A percentile compares a stretch with the other conserved stretches of the same genome.
These are phyloP conservation scores for Siniperca knerii DNA, from an alignment of 2,113 vertebrate genomes.

Conservation along the genomic window DNA sequence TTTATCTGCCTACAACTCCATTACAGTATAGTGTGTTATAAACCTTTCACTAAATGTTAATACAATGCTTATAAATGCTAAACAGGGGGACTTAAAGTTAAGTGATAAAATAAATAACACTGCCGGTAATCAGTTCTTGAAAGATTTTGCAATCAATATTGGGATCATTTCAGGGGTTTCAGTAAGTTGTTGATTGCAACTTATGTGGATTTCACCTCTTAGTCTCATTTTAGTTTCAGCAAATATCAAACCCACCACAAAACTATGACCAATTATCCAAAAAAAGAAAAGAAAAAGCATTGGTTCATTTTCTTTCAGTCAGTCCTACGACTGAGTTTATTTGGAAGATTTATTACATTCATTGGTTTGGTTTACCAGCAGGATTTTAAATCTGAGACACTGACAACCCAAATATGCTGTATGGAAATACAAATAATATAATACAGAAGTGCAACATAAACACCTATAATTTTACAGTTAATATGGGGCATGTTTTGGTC, in stretches of 20 bases:
- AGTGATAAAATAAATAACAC: background rate
- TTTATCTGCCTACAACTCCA: background rate
- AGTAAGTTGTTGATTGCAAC: too few species aligned
- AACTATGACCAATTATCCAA: background rate
- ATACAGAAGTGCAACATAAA: background rate
- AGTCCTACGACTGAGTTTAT: conserved; percentile 19
- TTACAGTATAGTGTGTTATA: background rate
- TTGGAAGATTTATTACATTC: conserved; percentile 36
- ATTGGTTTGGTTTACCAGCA: conserved; percentile 12
- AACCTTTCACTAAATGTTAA: background rate
- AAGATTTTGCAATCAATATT: background rate
- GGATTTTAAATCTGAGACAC: conserved; percentile 1
- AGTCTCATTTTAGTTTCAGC: background rate
- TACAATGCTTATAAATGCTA: background rate
- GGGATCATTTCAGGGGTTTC: background rate
- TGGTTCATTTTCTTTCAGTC: background rate
- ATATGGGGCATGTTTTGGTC: conserved; percentile 12
- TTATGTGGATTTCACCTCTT: background rate
- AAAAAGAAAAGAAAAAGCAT: background rate
- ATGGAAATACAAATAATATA: background rate
- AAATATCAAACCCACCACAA: background rate
- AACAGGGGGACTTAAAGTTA: background rate
- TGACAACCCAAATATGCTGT: background rate
- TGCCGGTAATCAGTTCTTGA: background rate
- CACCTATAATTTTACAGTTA: background rate